phyloP scores from a whole-genome alignment of 2,888 invertebrate genomes.

The Macrophya annulata region DNA sequence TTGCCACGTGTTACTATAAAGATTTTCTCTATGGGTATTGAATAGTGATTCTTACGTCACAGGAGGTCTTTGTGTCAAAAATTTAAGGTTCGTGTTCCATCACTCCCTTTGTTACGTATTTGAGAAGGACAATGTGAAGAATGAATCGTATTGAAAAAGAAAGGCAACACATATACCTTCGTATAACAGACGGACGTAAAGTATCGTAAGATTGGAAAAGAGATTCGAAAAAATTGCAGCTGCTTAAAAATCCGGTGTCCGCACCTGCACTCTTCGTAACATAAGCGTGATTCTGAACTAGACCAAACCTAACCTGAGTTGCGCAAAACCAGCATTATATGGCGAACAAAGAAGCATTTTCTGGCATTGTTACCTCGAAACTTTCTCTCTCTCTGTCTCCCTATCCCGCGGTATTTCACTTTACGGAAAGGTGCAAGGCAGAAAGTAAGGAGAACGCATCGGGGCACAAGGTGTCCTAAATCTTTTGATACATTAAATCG shows the following conservation, averaged over 20 bases:
- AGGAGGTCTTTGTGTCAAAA: slow-evolving; percentile 22
- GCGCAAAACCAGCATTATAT: slow-evolving; percentile 34
- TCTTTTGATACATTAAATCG: slow-evolving; percentile 56
- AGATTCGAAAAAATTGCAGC: slow-evolving; percentile 50
- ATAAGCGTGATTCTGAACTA: slow-evolving; percentile 42
- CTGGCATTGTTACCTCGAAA: slow-evolving; percentile 45
- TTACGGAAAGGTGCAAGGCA: slow-evolving; percentile 51
- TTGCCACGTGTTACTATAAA: slow-evolving; percentile 9
- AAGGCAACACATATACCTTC: slow-evolving; percentile 1
- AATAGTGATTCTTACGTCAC: slow-evolving; percentile 20
- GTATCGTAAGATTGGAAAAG: slow-evolving; percentile 28
- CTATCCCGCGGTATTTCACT: slow-evolving; percentile 37
- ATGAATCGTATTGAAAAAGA: slow-evolving; percentile 22
- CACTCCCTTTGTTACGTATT: slow-evolving; percentile 32
- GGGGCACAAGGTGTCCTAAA: slow-evolving; percentile 52
- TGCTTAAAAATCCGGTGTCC: slow-evolving; percentile 37
- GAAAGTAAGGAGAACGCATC: slow-evolving; percentile 43
- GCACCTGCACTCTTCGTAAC: slow-evolving; percentile 50
- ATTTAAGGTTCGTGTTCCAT: slow-evolving; percentile 30
- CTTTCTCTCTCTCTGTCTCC: slow-evolving; percentile 32
- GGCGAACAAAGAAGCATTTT: slow-evolving; percentile 44
- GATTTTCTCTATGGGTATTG: slow-evolving; percentile 21
- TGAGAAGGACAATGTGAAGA: slow-evolving; percentile 17
- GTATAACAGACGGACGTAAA: slow-evolving; percentile 32
- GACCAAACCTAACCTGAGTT: slow-evolving; percentile 42